A percentile compares a stretch with the other conserved stretches of the same genome.
Evolutionary conservation across 1,140 invertebrate species (phyloP).

Genomic region (Brachionus sp.): DNA sequence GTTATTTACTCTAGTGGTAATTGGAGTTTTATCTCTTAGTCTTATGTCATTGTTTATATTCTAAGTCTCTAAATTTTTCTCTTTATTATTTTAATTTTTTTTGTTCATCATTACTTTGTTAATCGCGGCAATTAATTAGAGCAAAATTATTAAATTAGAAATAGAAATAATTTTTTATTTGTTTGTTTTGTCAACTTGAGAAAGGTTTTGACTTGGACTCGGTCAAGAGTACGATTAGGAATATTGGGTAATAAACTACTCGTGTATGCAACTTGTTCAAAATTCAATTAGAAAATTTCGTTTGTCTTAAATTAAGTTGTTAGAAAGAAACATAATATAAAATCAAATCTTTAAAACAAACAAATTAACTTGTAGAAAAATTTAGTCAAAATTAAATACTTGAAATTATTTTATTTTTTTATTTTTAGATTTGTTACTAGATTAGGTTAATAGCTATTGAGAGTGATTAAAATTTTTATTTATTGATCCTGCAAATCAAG

Average conservation of each 20-base stretch:
- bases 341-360: constrained; percentile 9
- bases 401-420: background rate
- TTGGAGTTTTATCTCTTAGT: constrained; percentile 23
- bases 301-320: constrained; percentile 8
- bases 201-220: background rate
- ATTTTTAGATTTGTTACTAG: background rate
- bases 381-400: constrained; percentile 15
- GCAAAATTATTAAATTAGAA: constrained; percentile 2
- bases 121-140: background rate
- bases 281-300: background rate
- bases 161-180: background rate
- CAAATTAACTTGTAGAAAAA: background rate
- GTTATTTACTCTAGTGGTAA: background rate
- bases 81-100: background rate
- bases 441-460: background rate
- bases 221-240: background rate
- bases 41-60: constrained; percentile 41
- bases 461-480: background rate
- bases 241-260: background rate
- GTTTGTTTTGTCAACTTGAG: background rate
- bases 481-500: background rate
- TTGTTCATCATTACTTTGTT: background rate
- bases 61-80: background rate
- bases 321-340: background rate
- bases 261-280: background rate